phyloP scores from a whole-genome alignment of 1,140 invertebrate genomes.

The Octopus bimaculoides region DNA sequence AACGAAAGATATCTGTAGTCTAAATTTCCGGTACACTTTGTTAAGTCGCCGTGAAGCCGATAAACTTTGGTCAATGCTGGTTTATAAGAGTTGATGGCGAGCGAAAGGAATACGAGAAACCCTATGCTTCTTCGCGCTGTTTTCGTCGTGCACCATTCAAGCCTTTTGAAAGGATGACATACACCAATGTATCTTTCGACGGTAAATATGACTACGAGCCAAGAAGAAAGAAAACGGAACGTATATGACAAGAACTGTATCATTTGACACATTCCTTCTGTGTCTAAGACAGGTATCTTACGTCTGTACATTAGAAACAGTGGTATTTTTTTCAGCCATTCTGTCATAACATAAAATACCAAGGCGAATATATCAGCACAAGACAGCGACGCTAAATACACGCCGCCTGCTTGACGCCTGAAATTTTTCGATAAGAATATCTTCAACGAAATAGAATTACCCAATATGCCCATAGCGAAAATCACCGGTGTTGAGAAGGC shows the following conservation, averaged over 20 bases:
- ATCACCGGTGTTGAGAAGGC: conserved; percentile 20
- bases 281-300: conserved; percentile 30
- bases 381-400: conserved; percentile 45
- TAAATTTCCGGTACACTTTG: conserved; percentile 30
- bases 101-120: conserved; percentile 35
- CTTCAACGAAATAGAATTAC: conserved; percentile 42
- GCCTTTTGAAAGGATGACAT: conserved; percentile 26
- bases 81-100: conserved; percentile 44
- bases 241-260: conserved; percentile 42
- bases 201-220: conserved; percentile 51
- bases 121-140: conserved; percentile 11
- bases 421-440: conserved; percentile 44
- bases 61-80: conserved; percentile 50
- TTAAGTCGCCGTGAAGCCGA: conserved; percentile 35
- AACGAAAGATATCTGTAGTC: conserved; percentile 34
- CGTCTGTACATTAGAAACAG: conserved; percentile 20
- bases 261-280: conserved; percentile 42
- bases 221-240: conserved; percentile 47
- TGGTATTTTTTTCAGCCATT: conserved; percentile 39
- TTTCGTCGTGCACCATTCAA: conserved; percentile 14
- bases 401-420: conserved; percentile 40
- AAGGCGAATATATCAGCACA: conserved; percentile 41
- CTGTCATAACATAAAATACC: conserved; percentile 42
- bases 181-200: conserved; percentile 45
- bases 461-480: conserved; percentile 37